A percentile compares a stretch with the other conserved stretches of the same genome.
Conservation (phyloP, 2,113 vertebrate genomes). For the Pygoscelis antarcticus region DNA sequence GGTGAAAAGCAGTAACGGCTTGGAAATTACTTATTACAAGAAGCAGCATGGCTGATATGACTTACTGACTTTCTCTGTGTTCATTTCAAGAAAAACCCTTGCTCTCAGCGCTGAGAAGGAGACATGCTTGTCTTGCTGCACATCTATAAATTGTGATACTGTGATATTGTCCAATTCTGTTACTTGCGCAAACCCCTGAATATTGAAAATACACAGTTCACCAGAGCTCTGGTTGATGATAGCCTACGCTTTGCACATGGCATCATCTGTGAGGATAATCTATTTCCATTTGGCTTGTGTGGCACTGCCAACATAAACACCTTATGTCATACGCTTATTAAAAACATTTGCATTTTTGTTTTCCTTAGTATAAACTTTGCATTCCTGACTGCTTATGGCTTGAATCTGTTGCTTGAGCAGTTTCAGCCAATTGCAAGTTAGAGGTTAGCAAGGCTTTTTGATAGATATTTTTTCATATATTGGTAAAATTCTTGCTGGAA, state of each 20-base stretch:
- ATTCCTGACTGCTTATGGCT: slow-evolving; percentile 27
- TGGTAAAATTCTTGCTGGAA: not conserved
- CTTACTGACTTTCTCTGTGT: not conserved
- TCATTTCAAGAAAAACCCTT: not conserved
- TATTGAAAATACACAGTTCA: not conserved
- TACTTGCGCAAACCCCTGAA: not conserved
- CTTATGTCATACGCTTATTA: not conserved
- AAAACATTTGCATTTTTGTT: slow-evolving; percentile 33
- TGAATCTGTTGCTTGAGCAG: not conserved
- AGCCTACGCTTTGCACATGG: not conserved
- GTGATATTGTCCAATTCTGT: not conserved
- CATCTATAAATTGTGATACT: not conserved
- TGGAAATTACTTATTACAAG: not conserved
- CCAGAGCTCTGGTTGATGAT: not conserved
- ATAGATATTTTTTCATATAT: not conserved
- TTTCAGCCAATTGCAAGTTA: not conserved
- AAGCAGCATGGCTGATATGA: not conserved
- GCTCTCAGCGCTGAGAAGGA: not conserved
- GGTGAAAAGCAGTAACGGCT: not conserved
- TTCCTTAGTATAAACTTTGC: not conserved
- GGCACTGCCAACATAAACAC: slow-evolving; percentile 36
- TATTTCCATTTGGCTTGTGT: not conserved
- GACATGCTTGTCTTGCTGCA: not conserved
- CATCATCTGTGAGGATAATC: not conserved
- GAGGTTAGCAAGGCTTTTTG: not conserved